Evolutionary conservation across 2,113 vertebrate species (phyloP), one percentile per base, ranked within the genome.

Genomic region (Tapirus terrestris): DNA sequence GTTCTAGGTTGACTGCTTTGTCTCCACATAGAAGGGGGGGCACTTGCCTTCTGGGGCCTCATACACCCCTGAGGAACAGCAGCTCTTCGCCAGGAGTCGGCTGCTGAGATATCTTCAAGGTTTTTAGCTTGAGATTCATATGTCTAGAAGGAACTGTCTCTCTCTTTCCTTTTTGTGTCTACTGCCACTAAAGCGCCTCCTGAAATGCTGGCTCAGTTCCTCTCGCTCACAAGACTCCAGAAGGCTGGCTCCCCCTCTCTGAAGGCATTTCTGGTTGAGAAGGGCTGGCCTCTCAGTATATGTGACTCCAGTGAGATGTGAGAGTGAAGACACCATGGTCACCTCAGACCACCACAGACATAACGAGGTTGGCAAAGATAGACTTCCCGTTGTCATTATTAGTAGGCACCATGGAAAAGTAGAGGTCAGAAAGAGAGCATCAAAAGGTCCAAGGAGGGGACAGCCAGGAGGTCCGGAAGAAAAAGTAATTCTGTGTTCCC

Each of bases 41-140:
- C 2, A 2, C 39, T 11, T 13, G 51, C 39, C 17, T 33, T 36
- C 58, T 14, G 17, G 13, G 39, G 13, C 43, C 8, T 20, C 29
- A 2, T 9, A 10, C 0, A 0, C 0, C 11, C 73, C 58, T 20
- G 2, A 60, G 23, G 25, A 61, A 31, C 7, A 53, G 1, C 43
- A n/a, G 3, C 8, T 5, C 33, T 39, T 39, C 75, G 4, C 56
- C 3, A 2, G 0, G 18, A 25, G n/a, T 8, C n/a, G 0, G 7
- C 0, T 1, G 20, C 76, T 1, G 2, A 48, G 14, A 5, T 0
- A 2, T 3, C 11, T 5, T 21, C 20, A 21, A 58, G 56, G 18
- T 33, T 27, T 81, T 17, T 23, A 72, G 36, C 68, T 31, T 21
- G 20, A 72, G 16, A 31, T 2, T 17, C 31, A 20, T 13, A 25